A percentile compares a stretch with the other conserved stretches of the same genome.
Conservation (phyloP, 2,113 vertebrate genomes). For the Leptobrachium ailaonicum region DNA sequence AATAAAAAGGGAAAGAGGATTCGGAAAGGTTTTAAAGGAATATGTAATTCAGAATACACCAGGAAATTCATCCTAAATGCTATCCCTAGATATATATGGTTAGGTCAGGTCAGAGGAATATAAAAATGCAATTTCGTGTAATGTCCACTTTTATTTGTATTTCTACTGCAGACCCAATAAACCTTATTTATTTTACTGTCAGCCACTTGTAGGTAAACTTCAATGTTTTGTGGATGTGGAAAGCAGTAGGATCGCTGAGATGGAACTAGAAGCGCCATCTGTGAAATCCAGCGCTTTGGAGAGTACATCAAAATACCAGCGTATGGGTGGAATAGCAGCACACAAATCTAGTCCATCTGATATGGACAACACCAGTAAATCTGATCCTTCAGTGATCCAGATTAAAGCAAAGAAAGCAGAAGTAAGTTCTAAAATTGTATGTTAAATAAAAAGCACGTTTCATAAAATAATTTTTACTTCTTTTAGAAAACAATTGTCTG, state of each 20-base stretch:
- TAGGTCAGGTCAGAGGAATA: too few species aligned
- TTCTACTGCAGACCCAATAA: too few species aligned
- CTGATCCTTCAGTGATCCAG: constrained; percentile 86
- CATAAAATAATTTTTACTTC: too few species aligned
- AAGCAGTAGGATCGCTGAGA: constrained; percentile 5
- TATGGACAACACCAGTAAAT: not conserved
- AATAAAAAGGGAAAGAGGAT: too few species aligned
- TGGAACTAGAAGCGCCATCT: not conserved
- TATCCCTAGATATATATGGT: too few species aligned
- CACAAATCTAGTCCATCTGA: not conserved
- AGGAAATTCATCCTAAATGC: too few species aligned
- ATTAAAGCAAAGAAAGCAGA: constrained; percentile 95
- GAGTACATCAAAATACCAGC: not conserved
- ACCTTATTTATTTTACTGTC: not conserved
- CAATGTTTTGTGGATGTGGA: constrained; percentile 70
- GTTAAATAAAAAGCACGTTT: too few species aligned
- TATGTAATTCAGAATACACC: too few species aligned
- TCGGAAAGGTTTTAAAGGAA: too few species aligned
- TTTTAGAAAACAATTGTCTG: too few species aligned
- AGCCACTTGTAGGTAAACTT: constrained; percentile 85
- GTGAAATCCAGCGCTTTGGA: not conserved
- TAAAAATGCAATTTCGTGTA: too few species aligned
- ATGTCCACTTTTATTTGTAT: too few species aligned
- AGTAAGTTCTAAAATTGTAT: constrained; percentile 69
- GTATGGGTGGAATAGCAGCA: not conserved